Base-by-base conservation (phyloP, 2,888 invertebrate genomes). In the Ochropleura plecta region DNA sequence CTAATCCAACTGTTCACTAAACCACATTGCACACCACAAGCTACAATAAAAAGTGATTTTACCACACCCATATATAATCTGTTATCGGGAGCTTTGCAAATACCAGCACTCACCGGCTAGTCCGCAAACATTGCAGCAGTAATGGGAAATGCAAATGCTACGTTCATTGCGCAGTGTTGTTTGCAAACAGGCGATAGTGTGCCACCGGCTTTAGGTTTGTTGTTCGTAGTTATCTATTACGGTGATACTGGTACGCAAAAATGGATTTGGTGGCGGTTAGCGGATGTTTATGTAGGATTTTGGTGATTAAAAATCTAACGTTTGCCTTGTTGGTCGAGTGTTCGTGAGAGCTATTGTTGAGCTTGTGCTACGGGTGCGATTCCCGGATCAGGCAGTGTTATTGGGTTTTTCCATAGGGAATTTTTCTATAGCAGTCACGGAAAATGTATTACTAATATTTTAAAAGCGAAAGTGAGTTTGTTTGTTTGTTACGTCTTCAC, bases 81-180 rank as follows among this genome's bases (percentile, higher is more conserved):
- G 77, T 86, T 87, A 87, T 88, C 87, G 79, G 81, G 69, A 72
- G 72, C 77, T 81, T 69, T 63, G 81, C 86, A 85, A 88, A 88
- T 85, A 76, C 71, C 74, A 70, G 82, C 68, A 78, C 72, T 81
- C 79, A 80, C 75, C 70, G 79, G 65, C 69, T 70, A 84, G 82
- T 85, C 63, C 78, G 76, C 84, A 86, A 84, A 88, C 85, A 89
- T 77, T 80, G 84, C 79, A 77, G 59, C 70, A 66, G 80, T 90
- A 90, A 90, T 90, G 90, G 88, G 86, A 86, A 90, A 87, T 89
- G 90, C 90, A 90, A 90, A 90, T 90, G 86, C 83, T 84, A 79
- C 84, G 86, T 85, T 90, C 88, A 89, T 89, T 86, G 89, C 89
- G 49, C 65, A 59, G 53, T 81, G 86, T 83, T 88, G 85, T 89